Evolutionary conservation across 2,797 vertebrate genomes (phyloP).

Genomic region (Philypnodon macrostomus): DNA sequence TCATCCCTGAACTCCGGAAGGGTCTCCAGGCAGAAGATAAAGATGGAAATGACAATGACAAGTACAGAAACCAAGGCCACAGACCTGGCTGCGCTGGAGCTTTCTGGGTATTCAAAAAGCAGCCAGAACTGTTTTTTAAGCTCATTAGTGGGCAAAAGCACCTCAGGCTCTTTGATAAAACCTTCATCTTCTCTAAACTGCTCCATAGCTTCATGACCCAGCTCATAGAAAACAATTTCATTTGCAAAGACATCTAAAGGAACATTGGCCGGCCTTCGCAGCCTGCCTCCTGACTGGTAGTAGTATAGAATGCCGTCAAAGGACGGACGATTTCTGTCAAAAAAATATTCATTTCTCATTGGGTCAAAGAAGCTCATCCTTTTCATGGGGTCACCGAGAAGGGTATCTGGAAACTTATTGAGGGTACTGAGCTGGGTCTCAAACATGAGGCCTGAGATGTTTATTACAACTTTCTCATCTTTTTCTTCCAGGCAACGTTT

Average conservation of each 20-base stretch:
- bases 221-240: slow-evolving; percentile 95
- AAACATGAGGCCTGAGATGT: slow-evolving; percentile 91
- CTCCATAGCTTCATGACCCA: slow-evolving; percentile 93
- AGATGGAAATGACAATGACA: slow-evolving; percentile 95
- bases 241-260: slow-evolving; percentile 93
- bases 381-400: slow-evolving; percentile 89
- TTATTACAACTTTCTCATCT: slow-evolving; percentile 91
- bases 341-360: slow-evolving; percentile 97
- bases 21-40: slow-evolving; percentile 97
- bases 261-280: slow-evolving; percentile 92
- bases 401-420: slow-evolving; percentile 90
- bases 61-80: slow-evolving; percentile 93
- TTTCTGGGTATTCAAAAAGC: slow-evolving; percentile 96
- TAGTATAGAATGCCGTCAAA: slow-evolving; percentile 97
- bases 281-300: slow-evolving; percentile 94
- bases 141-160: slow-evolving; percentile 87
- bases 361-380: slow-evolving; percentile 93
- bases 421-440: slow-evolving; percentile 93
- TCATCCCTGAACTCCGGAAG: slow-evolving; percentile 94
- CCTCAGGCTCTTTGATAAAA: slow-evolving; percentile 90
- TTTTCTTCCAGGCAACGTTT: slow-evolving; percentile 81
- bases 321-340: slow-evolving; percentile 93
- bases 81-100: slow-evolving; percentile 88
- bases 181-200: slow-evolving; percentile 96
- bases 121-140: slow-evolving; percentile 94